A percentile compares a stretch with the other conserved stretches of the same genome.
These are phyloP conservation scores for Bombyx mandarina DNA, from an alignment of 1,140 invertebrate species.

Conservation along the genomic window DNA sequence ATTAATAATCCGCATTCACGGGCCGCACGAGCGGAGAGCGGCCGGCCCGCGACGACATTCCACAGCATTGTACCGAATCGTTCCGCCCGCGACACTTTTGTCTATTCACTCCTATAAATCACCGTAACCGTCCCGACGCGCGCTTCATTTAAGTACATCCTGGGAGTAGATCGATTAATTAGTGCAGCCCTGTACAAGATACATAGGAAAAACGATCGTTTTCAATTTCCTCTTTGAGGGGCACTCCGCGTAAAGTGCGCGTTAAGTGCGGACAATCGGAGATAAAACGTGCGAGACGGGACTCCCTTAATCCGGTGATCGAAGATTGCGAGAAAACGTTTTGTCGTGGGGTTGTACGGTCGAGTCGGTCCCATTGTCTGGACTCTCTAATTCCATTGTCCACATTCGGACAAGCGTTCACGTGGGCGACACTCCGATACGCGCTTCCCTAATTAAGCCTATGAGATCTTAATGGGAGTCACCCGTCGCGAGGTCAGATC, in stretches of 20 bases:
- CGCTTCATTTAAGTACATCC: conserved; percentile 60
- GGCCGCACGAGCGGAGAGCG: conserved; percentile 49
- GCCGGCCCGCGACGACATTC: conserved; percentile 60
- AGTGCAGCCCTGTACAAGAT: conserved; percentile 68
- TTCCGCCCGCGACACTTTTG: conserved; percentile 63
- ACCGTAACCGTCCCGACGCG: conserved; percentile 45
- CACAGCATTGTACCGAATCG: conserved; percentile 55
- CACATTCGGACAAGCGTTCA: conserved; percentile 33
- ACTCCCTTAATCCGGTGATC: conserved; percentile 68
- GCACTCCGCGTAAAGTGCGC: conserved; percentile 65
- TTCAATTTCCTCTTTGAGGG: conserved; percentile 69
- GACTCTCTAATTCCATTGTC: conserved; percentile 57
- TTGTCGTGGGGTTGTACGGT: conserved; percentile 62
- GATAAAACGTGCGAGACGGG: conserved; percentile 68
- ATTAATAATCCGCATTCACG: conserved; percentile 68
- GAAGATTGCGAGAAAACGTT: conserved; percentile 69
- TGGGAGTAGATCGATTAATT: conserved; percentile 65
- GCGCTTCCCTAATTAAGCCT: conserved; percentile 52
- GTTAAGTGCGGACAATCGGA: conserved; percentile 69
- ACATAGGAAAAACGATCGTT: conserved; percentile 63
- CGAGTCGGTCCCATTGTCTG: conserved; percentile 53
- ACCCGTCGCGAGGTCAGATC: conserved; percentile 35
- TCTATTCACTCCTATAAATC: conserved; percentile 67
- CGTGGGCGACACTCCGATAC: conserved; percentile 39
- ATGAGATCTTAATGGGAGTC: conserved; percentile 46